These are phyloP conservation scores for Mythimna impura DNA, from an alignment of 2,888 invertebrate species.

Conservation along the genomic window DNA sequence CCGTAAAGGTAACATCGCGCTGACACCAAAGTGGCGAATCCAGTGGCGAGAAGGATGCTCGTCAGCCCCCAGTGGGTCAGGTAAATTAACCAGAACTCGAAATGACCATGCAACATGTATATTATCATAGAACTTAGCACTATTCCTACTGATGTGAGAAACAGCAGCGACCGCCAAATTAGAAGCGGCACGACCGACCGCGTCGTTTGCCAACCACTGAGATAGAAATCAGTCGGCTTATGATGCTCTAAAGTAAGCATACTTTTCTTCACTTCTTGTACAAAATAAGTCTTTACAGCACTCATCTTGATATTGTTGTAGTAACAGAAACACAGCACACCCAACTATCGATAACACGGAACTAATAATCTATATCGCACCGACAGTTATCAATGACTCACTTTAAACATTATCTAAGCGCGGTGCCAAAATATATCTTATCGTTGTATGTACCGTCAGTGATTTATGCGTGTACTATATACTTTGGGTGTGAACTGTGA, in stretches of 20 bases:
- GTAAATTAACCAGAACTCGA: conserved; percentile 87
- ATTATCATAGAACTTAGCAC: conserved; percentile 77
- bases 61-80: conserved; percentile 90
- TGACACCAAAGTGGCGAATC: conserved; percentile 80
- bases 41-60: conserved; percentile 77
- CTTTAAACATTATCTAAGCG: conserved; percentile 65
- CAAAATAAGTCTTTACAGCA: conserved; percentile 81
- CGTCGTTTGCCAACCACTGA: conserved; percentile 85
- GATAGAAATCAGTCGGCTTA: conserved; percentile 82
- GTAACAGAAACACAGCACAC: conserved; percentile 60
- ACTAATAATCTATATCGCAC: conserved; percentile 64
- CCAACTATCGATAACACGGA: conserved; percentile 65
- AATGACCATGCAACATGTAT: conserved; percentile 73
- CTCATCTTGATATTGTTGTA: conserved; percentile 74
- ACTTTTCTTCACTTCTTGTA: conserved; percentile 75
- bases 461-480: conserved; percentile 16
- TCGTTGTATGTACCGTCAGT: conserved; percentile 40
- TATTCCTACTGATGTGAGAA: conserved; percentile 78
- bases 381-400: conserved; percentile 66
- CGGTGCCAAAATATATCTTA: conserved; percentile 70
- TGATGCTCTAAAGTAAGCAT: conserved; percentile 81
- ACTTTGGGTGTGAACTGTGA: conserved; percentile 22
- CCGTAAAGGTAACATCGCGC: conserved; percentile 80
- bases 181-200: conserved; percentile 82
- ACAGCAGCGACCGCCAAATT: conserved; percentile 80